Conservation (phyloP, 2,888 invertebrate genomes). For the Diaprepes abbreviatus region DNA sequence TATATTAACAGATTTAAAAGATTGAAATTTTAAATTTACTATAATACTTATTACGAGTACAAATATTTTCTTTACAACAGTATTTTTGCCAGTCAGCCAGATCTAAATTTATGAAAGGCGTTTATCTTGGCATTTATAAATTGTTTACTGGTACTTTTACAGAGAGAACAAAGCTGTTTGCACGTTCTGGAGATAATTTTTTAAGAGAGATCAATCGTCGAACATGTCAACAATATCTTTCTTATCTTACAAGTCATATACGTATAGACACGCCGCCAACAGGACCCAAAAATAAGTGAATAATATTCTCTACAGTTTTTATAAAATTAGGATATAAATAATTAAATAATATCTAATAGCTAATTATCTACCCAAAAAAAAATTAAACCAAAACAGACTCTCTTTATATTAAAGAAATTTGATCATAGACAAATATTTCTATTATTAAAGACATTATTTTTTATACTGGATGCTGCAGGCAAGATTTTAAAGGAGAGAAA, state of each 20-base stretch:
- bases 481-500: no score
- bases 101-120: slow-evolving; percentile 40
- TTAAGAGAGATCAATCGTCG: slow-evolving; percentile 40
- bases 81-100: slow-evolving; percentile 41
- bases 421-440: no score
- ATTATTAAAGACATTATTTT: no score
- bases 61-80: slow-evolving; percentile 36
- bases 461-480: no score
- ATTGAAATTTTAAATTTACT: slow-evolving; percentile 25
- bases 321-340: no score
- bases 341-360: no score
- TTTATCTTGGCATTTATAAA: slow-evolving; percentile 45
- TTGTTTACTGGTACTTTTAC: slow-evolving; percentile 40
- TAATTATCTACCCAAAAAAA: no score
- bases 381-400: no score
- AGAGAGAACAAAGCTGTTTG: slow-evolving; percentile 37
- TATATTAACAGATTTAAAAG: slow-evolving; percentile 24
- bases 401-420: no score
- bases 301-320: no score
- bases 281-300: neutral
- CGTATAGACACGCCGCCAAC: neutral
- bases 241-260: slow-evolving; percentile 27
- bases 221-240: slow-evolving; percentile 34
- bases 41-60: slow-evolving; percentile 28
- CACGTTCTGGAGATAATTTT: slow-evolving; percentile 36